phyloP scores from a whole-genome alignment of 2,888 invertebrate genomes.

The Tryphoninae sp. region DNA sequence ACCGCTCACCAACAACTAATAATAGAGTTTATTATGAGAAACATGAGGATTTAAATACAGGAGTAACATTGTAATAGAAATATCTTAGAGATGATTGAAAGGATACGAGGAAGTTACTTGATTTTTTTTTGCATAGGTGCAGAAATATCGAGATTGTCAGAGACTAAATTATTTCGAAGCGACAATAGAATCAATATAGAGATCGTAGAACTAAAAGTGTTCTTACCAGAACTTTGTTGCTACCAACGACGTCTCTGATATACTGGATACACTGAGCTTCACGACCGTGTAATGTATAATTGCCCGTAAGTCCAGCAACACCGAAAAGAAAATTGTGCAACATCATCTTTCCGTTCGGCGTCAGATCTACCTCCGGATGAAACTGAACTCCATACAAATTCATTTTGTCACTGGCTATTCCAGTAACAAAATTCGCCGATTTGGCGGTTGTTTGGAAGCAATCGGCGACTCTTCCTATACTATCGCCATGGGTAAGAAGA shows the following conservation, averaged over 20 bases:
- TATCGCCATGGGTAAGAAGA: conserved; percentile 98
- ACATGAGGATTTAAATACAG: not conserved
- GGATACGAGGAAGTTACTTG: too few relatives aligned
- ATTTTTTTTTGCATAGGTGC: too few relatives aligned
- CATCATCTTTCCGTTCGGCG: conserved; percentile 94
- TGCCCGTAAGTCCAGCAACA: conserved; percentile 92
- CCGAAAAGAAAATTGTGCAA: conserved; percentile 97
- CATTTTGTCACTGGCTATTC: conserved; percentile 94
- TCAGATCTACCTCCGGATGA: conserved; percentile 99
- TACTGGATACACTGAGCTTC: conserved; percentile 96
- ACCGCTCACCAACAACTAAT: conserved; percentile 95
- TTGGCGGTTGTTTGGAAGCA: conserved; percentile 93
- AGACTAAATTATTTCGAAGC: too few relatives aligned
- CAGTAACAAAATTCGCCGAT: conserved; percentile 92
- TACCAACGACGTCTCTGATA: conserved; percentile 94
- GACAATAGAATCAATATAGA: too few relatives aligned
- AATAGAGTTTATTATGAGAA: conserved; percentile 58
- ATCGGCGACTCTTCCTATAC: conserved; percentile 95
- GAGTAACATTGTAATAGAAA: not conserved
- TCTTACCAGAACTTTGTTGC: conserved; percentile 94
- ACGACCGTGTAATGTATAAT: conserved; percentile 93
- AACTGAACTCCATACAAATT: conserved; percentile 98
- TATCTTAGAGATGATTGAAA: too few relatives aligned
- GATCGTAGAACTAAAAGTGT: not conserved
- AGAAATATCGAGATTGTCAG: too few relatives aligned